Conservation (phyloP, 2,888 invertebrate species). For the Agonum fuliginosum region DNA sequence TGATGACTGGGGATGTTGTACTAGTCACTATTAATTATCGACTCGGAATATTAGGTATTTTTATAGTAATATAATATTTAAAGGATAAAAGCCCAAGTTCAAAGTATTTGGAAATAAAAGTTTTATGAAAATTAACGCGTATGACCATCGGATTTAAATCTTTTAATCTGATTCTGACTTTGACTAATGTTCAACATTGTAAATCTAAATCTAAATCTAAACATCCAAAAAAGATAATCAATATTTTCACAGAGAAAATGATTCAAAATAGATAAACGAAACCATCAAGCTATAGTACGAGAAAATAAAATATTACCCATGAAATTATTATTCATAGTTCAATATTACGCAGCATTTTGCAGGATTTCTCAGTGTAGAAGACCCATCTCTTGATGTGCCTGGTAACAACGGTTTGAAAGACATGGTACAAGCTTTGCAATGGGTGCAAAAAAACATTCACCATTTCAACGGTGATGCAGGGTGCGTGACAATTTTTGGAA, state of each 20-base stretch:
- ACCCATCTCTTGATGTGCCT: constrained; percentile 69
- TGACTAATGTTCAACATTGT: too few relatives aligned
- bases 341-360: constrained; percentile 5
- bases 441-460: constrained; percentile 70
- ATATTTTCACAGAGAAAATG: too few relatives aligned
- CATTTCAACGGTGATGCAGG: constrained; percentile 71
- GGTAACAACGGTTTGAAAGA: constrained; percentile 72
- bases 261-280: too few relatives aligned
- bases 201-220: too few relatives aligned
- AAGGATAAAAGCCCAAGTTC: neutral
- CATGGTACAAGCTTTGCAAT: constrained; percentile 70
- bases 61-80: neutral
- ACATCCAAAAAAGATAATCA: too few relatives aligned
- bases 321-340: neutral
- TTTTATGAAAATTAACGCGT: too few relatives aligned
- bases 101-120: too few relatives aligned
- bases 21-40: constrained; percentile 54
- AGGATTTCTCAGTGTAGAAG: constrained; percentile 71
- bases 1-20: constrained; percentile 55
- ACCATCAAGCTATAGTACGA: too few relatives aligned
- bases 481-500: constrained; percentile 72
- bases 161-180: too few relatives aligned
- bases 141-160: too few relatives aligned
- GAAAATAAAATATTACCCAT: neutral
- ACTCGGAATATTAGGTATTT: constrained; percentile 50